Base-by-base conservation (phyloP, 2,113 vertebrate species). In the Galemys pyrenaicus region DNA sequence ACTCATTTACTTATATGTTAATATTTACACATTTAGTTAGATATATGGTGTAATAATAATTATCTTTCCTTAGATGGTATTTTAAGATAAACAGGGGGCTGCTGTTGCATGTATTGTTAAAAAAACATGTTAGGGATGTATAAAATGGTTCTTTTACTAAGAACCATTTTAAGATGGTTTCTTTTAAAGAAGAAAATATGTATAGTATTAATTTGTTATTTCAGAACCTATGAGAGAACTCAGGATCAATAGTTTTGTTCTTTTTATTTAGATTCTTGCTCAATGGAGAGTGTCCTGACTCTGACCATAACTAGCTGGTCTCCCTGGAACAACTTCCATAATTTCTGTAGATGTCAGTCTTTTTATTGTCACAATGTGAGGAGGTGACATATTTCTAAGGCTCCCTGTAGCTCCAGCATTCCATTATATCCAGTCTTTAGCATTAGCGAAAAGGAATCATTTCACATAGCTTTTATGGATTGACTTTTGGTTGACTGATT, bases 121-220 rank as follows among this genome's bases (percentile, higher is more conserved):
- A 74, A n/a, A 86, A 35, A 67, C 91, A 83, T 70, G 49, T 58
- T 28, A 41, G 19, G 10, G 37, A 51, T 79, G 12, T 95, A 35
- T 74, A n/a, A 83, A 88, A 30, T 35, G 46, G 2, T 93, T 91
- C 54, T 83, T 94, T 41, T 68, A 20, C 32, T 73, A 3, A n/a
- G n/a, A n/a, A n/a, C n/a, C n/a, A n/a, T n/a, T n/a, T n/a, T n/a
- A n/a, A n/a, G n/a, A n/a, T n/a, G n/a, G 15, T 62, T 86, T 67
- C 24, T 91, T 51, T 74, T 78, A 70, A 75, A 41, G 49, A 75
- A 89, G 35, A 67, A 87, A 89, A 82, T 70, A 30, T 13, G 5
- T 88, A 32, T 89, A 74, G 89, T 79, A 56, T 90, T 71, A 85
- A 87, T 82, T 83, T 84, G 51, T 78, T 95, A 60, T 84, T 78